Evolutionary conservation across 2,797 vertebrate genomes (phyloP).

Genomic region (Phataginus tricuspis): DNA sequence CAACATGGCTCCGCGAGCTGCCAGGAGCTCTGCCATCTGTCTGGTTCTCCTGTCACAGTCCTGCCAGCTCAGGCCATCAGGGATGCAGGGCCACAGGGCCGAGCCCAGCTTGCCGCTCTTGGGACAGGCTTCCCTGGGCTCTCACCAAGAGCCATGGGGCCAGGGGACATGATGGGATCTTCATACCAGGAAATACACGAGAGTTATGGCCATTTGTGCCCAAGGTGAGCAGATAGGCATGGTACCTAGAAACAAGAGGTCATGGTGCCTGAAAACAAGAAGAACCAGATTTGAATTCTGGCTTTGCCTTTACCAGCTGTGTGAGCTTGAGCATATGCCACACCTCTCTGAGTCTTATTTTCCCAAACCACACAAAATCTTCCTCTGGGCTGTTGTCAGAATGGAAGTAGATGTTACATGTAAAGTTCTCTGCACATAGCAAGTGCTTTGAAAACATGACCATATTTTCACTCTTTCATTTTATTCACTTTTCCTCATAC

Average conservation of each 20-base stretch:
- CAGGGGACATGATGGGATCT: background rate
- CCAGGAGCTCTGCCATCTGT: background rate
- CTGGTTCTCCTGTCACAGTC: background rate
- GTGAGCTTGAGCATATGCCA: background rate
- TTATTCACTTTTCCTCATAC: background rate
- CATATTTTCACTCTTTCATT: background rate
- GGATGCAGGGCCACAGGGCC: accelerated
- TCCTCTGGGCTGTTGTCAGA: background rate
- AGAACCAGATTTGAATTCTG: background rate
- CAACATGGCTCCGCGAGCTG: accelerated
- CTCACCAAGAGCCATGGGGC: background rate
- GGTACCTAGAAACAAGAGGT: background rate
- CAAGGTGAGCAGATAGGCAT: too few relatives aligned
- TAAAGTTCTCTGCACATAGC: background rate
- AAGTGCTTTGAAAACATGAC: background rate
- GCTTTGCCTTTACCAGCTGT: background rate
- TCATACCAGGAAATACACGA: background rate
- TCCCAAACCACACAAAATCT: background rate
- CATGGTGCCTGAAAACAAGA: background rate
- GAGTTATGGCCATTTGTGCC: background rate
- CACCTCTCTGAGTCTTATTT: background rate
- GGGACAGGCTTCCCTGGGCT: background rate
- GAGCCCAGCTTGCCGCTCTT: background rate
- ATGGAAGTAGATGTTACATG: background rate
- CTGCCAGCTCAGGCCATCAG: background rate